Evolutionary conservation across 2,797 vertebrate genomes (phyloP).

Genomic region (Fundulus diaphanus): DNA sequence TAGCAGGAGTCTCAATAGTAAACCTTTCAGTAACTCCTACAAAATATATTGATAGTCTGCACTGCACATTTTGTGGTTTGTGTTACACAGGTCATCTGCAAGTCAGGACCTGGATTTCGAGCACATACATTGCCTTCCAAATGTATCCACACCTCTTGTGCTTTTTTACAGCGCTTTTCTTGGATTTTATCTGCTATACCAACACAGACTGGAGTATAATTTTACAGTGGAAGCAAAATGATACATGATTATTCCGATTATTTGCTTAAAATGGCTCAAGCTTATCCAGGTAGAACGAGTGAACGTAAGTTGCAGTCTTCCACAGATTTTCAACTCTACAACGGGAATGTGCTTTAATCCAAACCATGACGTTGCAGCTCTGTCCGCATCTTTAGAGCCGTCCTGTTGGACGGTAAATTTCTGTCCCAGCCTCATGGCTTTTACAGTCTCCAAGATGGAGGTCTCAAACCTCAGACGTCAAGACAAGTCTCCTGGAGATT

Average conservation of each 20-base stretch:
- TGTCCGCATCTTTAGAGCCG: not conserved
- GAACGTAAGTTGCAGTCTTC: not conserved
- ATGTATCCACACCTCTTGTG: not conserved
- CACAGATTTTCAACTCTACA: not conserved
- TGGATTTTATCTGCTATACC: not conserved
- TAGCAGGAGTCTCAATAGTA: conserved; percentile 51
- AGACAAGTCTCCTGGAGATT: not conserved
- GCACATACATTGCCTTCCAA: conserved; percentile 13
- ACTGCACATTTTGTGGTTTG: conserved; percentile 64
- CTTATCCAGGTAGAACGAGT: not conserved
- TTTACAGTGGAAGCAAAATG: not conserved
- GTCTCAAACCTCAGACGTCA: not conserved
- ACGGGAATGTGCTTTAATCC: not conserved
- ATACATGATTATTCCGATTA: not conserved
- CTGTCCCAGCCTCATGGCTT: not conserved
- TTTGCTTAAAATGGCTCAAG: not conserved
- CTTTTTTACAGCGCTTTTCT: not conserved
- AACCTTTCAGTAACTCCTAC: conserved; percentile 38
- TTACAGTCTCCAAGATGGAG: not conserved
- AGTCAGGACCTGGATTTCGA: conserved; percentile 53
- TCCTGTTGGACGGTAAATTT: not conserved
- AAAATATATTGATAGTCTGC: conserved; percentile 48
- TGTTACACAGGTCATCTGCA: conserved; percentile 59
- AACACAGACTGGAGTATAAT: not conserved
- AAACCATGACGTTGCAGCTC: not conserved